Evolutionary conservation across 2,797 vertebrate species (phyloP).

Genomic region (Morus bassanus): DNA sequence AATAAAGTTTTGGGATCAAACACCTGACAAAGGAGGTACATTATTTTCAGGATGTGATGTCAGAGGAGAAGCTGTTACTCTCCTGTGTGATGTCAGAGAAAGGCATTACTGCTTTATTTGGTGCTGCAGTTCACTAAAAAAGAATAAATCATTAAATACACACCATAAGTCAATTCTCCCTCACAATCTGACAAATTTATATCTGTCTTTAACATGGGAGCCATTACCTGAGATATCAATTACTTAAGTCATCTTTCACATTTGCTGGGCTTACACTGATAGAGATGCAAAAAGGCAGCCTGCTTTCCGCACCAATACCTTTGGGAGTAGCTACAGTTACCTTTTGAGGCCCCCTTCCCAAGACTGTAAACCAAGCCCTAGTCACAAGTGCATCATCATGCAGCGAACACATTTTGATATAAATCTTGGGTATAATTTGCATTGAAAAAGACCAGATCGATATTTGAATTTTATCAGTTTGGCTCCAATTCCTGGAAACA

Average conservation of each 20-base stretch:
- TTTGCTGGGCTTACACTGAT: slow-evolving; percentile 28
- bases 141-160: slow-evolving; percentile 62
- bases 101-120: neutral
- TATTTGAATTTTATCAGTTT: slow-evolving; percentile 67
- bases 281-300: slow-evolving; percentile 50
- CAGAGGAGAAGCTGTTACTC: neutral
- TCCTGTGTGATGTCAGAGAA: neutral
- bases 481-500: slow-evolving; percentile 52
- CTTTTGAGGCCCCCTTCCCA: slow-evolving; percentile 45
- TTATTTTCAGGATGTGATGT: neutral
- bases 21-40: neutral
- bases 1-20: neutral
- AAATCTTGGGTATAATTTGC: slow-evolving; percentile 65
- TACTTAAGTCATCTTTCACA: slow-evolving; percentile 58
- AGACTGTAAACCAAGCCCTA: slow-evolving; percentile 53
- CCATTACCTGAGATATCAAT: slow-evolving; percentile 59
- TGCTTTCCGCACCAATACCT: slow-evolving; percentile 38
- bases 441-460: slow-evolving; percentile 61
- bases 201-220: slow-evolving; percentile 49
- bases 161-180: slow-evolving; percentile 48
- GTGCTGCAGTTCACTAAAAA: slow-evolving; percentile 39
- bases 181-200: slow-evolving; percentile 66
- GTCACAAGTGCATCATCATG: neutral
- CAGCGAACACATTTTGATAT: slow-evolving; percentile 46
- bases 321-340: slow-evolving; percentile 15